A percentile compares a stretch with the other conserved stretches of the same genome.
These are phyloP conservation scores for Mesitornis unicolor DNA, from an alignment of 2,113 vertebrate species.

Conservation along the genomic window DNA sequence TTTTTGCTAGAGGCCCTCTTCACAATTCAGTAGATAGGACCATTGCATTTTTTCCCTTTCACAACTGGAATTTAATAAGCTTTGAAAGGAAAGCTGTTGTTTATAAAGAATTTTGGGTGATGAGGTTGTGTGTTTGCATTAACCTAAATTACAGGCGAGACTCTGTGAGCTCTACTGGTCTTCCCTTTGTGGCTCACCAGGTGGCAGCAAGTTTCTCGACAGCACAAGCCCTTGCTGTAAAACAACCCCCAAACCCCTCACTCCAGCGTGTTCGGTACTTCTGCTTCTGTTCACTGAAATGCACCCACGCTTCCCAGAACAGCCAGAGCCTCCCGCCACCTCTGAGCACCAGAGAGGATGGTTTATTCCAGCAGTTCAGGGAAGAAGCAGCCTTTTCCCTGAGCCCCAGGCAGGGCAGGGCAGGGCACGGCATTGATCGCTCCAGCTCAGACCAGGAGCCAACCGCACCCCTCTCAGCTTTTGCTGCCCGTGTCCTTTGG, in stretches of 20 bases:
- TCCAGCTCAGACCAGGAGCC: not conserved
- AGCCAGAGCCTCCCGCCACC: not conserved
- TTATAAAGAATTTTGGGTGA: not conserved
- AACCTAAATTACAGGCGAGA: not conserved
- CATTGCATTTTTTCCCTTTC: not conserved
- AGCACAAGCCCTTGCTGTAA: not conserved
- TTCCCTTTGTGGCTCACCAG: not conserved
- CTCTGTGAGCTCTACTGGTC: not conserved
- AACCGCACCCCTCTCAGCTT: not conserved
- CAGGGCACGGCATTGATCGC: not conserved
- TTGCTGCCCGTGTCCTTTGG: not conserved
- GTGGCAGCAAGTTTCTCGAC: not conserved
- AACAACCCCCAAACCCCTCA: too few species aligned
- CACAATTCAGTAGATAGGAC: not conserved
- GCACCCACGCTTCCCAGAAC: too few species aligned
- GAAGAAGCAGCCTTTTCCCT: not conserved
- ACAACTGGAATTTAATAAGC: not conserved
- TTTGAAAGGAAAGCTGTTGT: not conserved
- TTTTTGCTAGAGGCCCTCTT: not conserved
- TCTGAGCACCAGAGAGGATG: not conserved
- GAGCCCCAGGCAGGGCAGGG: not conserved
- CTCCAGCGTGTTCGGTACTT: accelerated
- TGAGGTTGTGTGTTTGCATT: not conserved
- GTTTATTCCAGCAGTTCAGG: not conserved
- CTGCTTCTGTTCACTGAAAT: not conserved